Percentiles rank a stretch among this genome's conserved stretches.
Conservation (phyloP, 2,797 vertebrate genomes). For the Prionace glauca region DNA sequence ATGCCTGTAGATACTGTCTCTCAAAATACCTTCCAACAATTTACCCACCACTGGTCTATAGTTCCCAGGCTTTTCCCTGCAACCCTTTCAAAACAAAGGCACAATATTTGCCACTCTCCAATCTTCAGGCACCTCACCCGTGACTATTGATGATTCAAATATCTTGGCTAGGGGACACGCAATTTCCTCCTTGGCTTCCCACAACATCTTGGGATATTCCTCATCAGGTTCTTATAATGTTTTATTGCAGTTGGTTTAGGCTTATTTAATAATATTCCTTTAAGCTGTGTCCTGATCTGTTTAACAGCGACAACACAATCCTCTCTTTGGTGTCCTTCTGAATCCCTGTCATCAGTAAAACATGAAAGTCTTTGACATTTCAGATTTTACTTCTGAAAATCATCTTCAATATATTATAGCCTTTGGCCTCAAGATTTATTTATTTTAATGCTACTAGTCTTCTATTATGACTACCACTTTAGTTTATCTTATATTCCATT, state of each 20-base stretch:
- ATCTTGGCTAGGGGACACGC: too few species aligned
- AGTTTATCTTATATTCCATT: neutral
- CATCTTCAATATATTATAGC: neutral
- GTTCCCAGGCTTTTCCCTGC: too few species aligned
- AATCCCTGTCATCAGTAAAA: neutral
- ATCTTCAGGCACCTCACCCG: too few species aligned
- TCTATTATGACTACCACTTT: neutral
- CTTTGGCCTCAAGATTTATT: neutral
- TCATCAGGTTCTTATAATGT: neutral
- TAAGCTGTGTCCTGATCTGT: neutral
- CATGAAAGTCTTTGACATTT: neutral
- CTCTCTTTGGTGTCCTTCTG: neutral
- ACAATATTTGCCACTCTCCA: too few species aligned
- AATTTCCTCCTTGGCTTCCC: too few species aligned
- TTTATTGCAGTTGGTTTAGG: neutral
- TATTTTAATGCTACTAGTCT: neutral
- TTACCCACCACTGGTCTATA: too few species aligned
- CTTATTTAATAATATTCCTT: neutral
- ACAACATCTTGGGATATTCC: too few species aligned
- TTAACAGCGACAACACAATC: neutral
- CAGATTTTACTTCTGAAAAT: neutral
- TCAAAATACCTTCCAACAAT: too few species aligned
- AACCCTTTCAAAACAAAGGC: too few species aligned
- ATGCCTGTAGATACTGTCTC: too few species aligned
- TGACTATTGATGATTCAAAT: too few species aligned